phyloP scores from a whole-genome alignment of 2,113 vertebrate genomes.

The Calonectris borealis region DNA sequence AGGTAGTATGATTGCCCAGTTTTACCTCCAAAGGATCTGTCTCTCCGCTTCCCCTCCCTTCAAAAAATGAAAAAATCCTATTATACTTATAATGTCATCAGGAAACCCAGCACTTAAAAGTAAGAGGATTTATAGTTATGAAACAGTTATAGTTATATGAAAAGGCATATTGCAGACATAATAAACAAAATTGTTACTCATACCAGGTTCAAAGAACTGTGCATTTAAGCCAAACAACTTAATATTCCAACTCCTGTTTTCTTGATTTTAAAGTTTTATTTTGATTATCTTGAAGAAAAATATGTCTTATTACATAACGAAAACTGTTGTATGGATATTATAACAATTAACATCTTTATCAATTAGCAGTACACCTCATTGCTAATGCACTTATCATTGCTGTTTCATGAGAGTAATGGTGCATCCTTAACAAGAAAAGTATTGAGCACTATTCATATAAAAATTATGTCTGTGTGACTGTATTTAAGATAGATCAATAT shows the following conservation, averaged over 20 bases:
- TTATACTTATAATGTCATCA: neutral
- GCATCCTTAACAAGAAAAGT: neutral
- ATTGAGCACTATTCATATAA: neutral
- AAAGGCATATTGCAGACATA: neutral
- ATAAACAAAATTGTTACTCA: neutral
- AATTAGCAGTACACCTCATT: neutral
- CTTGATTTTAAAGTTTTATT: neutral
- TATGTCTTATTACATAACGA: neutral
- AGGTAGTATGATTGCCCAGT: neutral
- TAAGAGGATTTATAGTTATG: neutral
- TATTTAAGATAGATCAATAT: neutral
- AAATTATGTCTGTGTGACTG: neutral
- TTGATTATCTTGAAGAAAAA: neutral
- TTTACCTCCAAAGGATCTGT: neutral
- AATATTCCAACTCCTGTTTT: neutral
- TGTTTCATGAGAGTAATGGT: neutral
- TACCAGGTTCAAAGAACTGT: neutral
- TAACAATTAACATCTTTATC: neutral
- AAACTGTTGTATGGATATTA: neutral
- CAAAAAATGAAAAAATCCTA: neutral
- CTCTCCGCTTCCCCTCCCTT: neutral
- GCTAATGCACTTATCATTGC: neutral
- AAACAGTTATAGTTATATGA: neutral
- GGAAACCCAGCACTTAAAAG: neutral
- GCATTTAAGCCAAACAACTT: neutral